A percentile compares a stretch with the other conserved stretches of the same genome.
Conservation (phyloP, 2,888 invertebrate species). For the Euphydryas editha region DNA sequence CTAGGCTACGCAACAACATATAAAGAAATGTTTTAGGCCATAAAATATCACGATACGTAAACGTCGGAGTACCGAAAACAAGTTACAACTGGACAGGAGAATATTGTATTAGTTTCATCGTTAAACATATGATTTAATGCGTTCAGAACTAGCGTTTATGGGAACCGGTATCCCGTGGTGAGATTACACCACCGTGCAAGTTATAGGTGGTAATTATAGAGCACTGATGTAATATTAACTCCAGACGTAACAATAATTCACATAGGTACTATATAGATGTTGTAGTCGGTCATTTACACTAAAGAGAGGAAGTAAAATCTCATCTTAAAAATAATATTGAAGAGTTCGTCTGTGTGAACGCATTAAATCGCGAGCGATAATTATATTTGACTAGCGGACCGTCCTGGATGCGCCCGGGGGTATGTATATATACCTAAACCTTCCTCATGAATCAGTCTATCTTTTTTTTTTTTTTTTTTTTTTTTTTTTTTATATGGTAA, state of each 20-base stretch:
- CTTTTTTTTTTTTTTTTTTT: too few relatives aligned
- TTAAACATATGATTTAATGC: slow-evolving; percentile 39
- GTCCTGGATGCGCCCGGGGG: too few relatives aligned
- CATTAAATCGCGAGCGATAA: too few relatives aligned
- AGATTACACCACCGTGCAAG: slow-evolving; percentile 37
- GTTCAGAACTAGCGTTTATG: slow-evolving; percentile 35
- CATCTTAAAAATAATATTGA: neutral
- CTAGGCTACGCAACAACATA: neutral
- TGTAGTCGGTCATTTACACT: neutral
- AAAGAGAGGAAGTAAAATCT: neutral
- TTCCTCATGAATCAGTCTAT: too few relatives aligned
- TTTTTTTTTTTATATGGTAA: too few relatives aligned
- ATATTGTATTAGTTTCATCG: slow-evolving; percentile 25
- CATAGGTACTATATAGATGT: slow-evolving; percentile 5
- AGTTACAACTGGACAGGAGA: slow-evolving; percentile 31
- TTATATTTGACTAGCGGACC: too few relatives aligned
- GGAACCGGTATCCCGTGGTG: slow-evolving; percentile 35
- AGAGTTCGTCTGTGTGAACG: too few relatives aligned
- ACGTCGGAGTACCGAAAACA: neutral
- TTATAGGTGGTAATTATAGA: slow-evolving; percentile 40
- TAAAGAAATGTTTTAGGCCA: too few relatives aligned
- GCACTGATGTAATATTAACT: slow-evolving; percentile 20
- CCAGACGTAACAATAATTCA: slow-evolving; percentile 13
- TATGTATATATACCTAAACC: too few relatives aligned
- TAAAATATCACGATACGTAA: too few relatives aligned